Conservation (phyloP, 2,113 vertebrate species). For the Dunckerocampus dactyliophorus region DNA sequence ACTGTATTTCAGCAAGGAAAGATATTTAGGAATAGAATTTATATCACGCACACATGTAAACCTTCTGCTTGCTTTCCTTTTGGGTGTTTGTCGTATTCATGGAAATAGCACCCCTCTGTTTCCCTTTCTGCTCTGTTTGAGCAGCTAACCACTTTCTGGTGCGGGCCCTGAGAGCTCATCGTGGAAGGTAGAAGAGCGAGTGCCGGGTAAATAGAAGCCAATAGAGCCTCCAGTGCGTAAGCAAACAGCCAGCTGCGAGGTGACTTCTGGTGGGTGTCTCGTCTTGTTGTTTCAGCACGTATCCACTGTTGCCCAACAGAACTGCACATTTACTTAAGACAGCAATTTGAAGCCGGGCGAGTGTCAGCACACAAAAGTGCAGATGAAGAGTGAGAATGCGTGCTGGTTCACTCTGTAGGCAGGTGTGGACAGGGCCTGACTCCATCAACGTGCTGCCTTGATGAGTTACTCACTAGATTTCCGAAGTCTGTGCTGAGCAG, state of each 20-base stretch:
- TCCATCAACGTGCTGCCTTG: too few relatives aligned
- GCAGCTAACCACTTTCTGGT: constrained; percentile 10
- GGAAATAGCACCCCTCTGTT: constrained; percentile 61
- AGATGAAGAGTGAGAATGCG: neutral
- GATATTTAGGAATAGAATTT: too few relatives aligned
- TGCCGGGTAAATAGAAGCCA: constrained; percentile 59
- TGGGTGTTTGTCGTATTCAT: constrained; percentile 68
- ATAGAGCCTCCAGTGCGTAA: constrained; percentile 56
- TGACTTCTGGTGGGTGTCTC: constrained; percentile 62
- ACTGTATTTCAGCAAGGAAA: neutral
- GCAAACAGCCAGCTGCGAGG: constrained; percentile 71
- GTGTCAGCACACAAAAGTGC: neutral
- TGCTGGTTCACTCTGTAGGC: neutral
- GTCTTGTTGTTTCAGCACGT: neutral
- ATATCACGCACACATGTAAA: neutral
- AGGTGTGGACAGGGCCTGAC: too few relatives aligned
- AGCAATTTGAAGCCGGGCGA: neutral
- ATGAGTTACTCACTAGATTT: too few relatives aligned
- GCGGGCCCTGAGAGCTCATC: neutral
- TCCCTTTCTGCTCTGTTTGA: constrained; percentile 29
- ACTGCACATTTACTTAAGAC: neutral
- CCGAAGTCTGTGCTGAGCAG: too few relatives aligned
- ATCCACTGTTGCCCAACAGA: neutral
- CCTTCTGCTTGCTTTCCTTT: constrained; percentile 25
- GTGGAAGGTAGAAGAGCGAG: neutral